Conservation (phyloP, 2,113 vertebrate genomes). For the Toxotes jaculatrix region DNA sequence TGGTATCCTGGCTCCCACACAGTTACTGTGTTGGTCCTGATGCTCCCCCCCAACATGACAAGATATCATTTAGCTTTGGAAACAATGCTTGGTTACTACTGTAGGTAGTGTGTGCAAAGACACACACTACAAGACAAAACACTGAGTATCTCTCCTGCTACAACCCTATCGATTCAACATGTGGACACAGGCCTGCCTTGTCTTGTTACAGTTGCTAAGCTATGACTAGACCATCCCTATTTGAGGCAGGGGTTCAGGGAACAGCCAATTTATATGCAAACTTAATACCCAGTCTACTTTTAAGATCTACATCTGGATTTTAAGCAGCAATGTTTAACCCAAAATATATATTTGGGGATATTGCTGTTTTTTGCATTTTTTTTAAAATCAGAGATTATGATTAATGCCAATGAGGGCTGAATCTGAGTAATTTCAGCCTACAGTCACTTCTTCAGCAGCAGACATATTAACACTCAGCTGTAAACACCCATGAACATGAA, state of each 20-base stretch:
- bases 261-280: not conserved
- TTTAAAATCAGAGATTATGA: slow-evolving; percentile 21
- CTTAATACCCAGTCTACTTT: slow-evolving; percentile 24
- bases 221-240: not conserved
- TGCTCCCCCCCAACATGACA: not conserved
- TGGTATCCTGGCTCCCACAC: not conserved
- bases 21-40: not conserved
- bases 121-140: not conserved
- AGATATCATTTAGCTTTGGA: not conserved
- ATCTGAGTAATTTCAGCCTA: slow-evolving; percentile 26
- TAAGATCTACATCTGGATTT: not conserved
- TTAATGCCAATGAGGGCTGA: slow-evolving; percentile 17
- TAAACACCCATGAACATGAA: slow-evolving; percentile 73
- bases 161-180: not conserved
- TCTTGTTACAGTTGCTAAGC: not conserved
- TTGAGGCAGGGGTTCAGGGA: not conserved
- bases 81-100: not conserved
- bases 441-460: slow-evolving; percentile 57
- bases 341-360: not conserved
- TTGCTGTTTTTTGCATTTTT: slow-evolving; percentile 7
- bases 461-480: slow-evolving; percentile 69
- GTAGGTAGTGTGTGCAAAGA: not conserved
- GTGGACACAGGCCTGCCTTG: not conserved
- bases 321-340: not conserved
- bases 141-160: not conserved